A percentile compares a stretch with the other conserved stretches of the same genome.
phyloP scores from a whole-genome alignment of 2,888 invertebrate genomes.

The Epinotia demarniana region DNA sequence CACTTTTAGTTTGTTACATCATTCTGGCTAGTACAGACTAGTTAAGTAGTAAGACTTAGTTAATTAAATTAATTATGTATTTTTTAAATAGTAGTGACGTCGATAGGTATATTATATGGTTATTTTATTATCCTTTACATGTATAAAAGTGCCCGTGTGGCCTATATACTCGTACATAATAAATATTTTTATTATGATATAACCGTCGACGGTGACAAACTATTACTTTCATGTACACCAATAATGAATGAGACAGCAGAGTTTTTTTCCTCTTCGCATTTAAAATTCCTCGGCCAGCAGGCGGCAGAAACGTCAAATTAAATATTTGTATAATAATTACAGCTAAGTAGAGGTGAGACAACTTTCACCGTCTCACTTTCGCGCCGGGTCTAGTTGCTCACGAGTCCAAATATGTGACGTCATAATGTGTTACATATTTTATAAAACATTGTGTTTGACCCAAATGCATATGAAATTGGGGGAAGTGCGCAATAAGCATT shows the following conservation, averaged over 20 bases:
- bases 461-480: not conserved
- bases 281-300: conserved; percentile 20
- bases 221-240: conserved; percentile 24
- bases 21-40: no score
- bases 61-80: no score
- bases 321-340: conserved; percentile 45
- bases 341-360: conserved; percentile 42
- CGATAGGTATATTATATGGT: no score
- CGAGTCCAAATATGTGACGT: conserved; percentile 27
- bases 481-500: not conserved
- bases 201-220: no score
- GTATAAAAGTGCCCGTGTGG: no score
- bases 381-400: not conserved
- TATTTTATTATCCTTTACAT: no score
- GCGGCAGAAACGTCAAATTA: conserved; percentile 39
- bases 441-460: conserved; percentile 17
- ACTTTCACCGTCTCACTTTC: conserved; percentile 44
- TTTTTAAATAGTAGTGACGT: no score
- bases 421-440: conserved; percentile 33
- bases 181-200: no score
- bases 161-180: no score
- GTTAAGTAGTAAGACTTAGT: no score
- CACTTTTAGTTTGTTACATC: no score
- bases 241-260: conserved; percentile 7
- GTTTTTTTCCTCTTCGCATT: conserved; percentile 20